Evolutionary conservation across 2,888 invertebrate species (phyloP).

Genomic region (Cosmopolites sordidus): DNA sequence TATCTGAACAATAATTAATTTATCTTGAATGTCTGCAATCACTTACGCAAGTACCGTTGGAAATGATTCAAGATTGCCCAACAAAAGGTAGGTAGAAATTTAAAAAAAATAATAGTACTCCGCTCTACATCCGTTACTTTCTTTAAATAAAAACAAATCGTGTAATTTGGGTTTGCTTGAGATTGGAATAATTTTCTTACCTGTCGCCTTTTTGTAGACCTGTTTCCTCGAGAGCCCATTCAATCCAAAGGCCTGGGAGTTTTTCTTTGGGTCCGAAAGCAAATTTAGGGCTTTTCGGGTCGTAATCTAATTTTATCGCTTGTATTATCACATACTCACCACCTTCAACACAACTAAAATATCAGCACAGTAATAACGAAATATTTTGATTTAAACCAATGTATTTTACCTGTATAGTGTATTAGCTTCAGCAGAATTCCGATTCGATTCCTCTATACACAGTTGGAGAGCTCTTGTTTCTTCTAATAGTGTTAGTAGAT

Average conservation of each 20-base stretch:
- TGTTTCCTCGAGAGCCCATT: constrained; percentile 78
- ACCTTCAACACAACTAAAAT: constrained; percentile 48
- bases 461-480: constrained; percentile 75
- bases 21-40: constrained; percentile 8
- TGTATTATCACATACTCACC: constrained; percentile 50
- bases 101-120: background rate
- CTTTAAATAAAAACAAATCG: too few relatives aligned
- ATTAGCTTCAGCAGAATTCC: constrained; percentile 40
- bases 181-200: constrained; percentile 29
- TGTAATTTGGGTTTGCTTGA: too few relatives aligned
- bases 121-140: too few relatives aligned
- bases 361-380: background rate
- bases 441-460: constrained; percentile 66
- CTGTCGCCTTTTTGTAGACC: constrained; percentile 70
- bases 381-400: too few relatives aligned
- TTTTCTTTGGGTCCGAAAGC: constrained; percentile 66
- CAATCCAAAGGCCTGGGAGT: constrained; percentile 64
- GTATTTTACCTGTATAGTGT: constrained; percentile 47
- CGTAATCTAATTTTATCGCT: constrained; percentile 65
- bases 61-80: background rate
- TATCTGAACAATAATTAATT: constrained; percentile 11
- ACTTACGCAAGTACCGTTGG: constrained; percentile 10
- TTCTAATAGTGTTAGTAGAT: constrained; percentile 77
- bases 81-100: background rate
- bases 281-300: constrained; percentile 68